Evolutionary conservation across 2,888 invertebrate genomes (phyloP).

Genomic region (Drosophila leonis): DNA sequence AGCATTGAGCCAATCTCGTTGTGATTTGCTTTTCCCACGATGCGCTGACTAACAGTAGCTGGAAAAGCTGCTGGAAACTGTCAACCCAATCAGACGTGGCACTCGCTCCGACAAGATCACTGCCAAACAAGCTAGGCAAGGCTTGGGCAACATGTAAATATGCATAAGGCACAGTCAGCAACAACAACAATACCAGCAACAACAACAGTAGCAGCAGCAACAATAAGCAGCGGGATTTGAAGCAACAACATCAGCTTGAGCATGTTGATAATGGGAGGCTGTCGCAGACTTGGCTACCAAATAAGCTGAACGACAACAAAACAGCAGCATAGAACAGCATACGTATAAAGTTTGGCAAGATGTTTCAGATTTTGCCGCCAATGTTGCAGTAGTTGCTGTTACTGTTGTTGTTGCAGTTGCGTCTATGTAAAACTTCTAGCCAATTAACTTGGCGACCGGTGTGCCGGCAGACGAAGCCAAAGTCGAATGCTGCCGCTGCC

Average conservation of each 20-base stretch:
- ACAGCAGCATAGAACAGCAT: constrained; percentile 35
- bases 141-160: constrained; percentile 62
- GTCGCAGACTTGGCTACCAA: constrained; percentile 55
- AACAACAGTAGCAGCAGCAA: constrained; percentile 35
- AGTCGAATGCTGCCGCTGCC: constrained; percentile 17
- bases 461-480: constrained; percentile 43
- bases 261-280: constrained; percentile 61
- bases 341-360: constrained; percentile 32
- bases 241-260: constrained; percentile 48
- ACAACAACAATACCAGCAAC: constrained; percentile 7
- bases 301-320: constrained; percentile 58
- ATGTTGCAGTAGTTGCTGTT: constrained; percentile 37
- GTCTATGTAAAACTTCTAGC: constrained; percentile 78
- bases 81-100: constrained; percentile 75
- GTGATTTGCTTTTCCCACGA: constrained; percentile 59
- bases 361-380: constrained; percentile 70
- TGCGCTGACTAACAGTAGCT: constrained; percentile 67
- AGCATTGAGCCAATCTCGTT: neutral
- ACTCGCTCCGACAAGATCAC: constrained; percentile 73
- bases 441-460: constrained; percentile 67
- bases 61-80: constrained; percentile 67
- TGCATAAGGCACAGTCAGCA: constrained; percentile 59
- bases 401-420: constrained; percentile 38
- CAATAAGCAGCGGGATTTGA: constrained; percentile 60
- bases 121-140: constrained; percentile 53